Evolutionary conservation across 2,113 vertebrate species (phyloP), one percentile per base, ranked within the genome.

Genomic region (Cyanoderma ruficeps): DNA sequence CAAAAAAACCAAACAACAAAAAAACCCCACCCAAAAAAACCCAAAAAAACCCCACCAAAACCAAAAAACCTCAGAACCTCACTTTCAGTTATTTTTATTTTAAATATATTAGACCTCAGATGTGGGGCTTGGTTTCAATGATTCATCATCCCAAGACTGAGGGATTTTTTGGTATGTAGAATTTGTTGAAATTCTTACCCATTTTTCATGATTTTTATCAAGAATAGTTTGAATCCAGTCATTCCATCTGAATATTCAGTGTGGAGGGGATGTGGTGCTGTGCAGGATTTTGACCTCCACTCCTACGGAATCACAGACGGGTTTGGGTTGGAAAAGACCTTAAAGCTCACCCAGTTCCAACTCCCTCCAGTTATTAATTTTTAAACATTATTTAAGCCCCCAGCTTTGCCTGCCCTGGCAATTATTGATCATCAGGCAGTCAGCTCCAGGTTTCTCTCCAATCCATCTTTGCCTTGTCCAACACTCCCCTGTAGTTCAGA

Each of bases 401-500:
- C 35, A 56, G 17, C 35, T 57, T 23, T 50, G 31, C 19, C 35
- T 65, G 22, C n/a, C 13, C 44, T 59, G 68, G 4, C 27, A 17
- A 1, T 52, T 50, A 9, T 8, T 67, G 33, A 17, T 37, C 9
- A 4, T 23, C 59, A 31, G 50, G 5, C 27, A 70, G 13, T 4
- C 65, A 41, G n/a, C 56, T 80, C 68, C 59, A 52, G 52, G 27
- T 39, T 74, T 39, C 52, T 65, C 76, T 42, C 67, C 37, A 35
- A 3, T 50, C 50, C 67, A 6, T 9, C 59, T 15, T 7, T 49
- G 24, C 57, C 57, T 49, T 42, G 24, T 28, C n/a, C 57, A 31
- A 1, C 3, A 0, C 30, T 30, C 25, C 28, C 49, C 10, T 8
- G 11, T 1, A 17, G 25, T 2, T 56, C 65, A 15, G 56, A 8